Evolutionary conservation across 2,797 vertebrate species (phyloP), one percentile per base, ranked within the genome.

Genomic region (Channa striata): DNA sequence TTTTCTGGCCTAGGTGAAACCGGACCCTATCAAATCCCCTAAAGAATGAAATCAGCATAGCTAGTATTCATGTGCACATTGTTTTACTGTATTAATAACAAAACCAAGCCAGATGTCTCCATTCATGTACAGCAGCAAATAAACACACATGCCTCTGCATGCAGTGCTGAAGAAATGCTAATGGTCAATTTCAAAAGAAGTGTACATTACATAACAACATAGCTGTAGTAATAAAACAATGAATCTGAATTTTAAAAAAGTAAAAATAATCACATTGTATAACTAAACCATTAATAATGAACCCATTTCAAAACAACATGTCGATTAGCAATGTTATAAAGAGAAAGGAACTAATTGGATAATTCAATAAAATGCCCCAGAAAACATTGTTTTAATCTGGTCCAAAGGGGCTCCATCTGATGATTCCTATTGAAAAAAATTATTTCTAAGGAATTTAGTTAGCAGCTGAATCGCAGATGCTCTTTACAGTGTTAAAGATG

Each of bases 21-120:
- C 5, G 1, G 25, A 30, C 25, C 6, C 4, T 30, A n/a, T 14
- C 5, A 14, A 40, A 44, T 7, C 5, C 1, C 17, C 5, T 64
- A 47, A 62, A 36, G 14, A 57, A 74, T 11, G 40, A 46, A 7
- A 8, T 23, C 40, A 12, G 14, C 19, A 12, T 5, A 52, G 13
- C 44, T n/a, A 39, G 0, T 20, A 39, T 59, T 68, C n/a, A 57
- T 59, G 68, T 73, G 36, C 47, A 68, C 33, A 19, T 44, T 7
- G 50, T 83, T 84, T 89, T 87, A 88, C 83, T 85, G 68, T 72
- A 79, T 76, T 48, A 52, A 71, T 40, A 72, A 71, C 13, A 71
- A 65, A 80, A 59, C 21, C 76, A 50, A 20, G 11, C 34, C 14
- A 39, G 53, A 33, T 17, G 44, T 65, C 12, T 60, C 30, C 47